Base-by-base conservation (phyloP, 1,140 invertebrate genomes). In the Campoletis sonorensis region DNA sequence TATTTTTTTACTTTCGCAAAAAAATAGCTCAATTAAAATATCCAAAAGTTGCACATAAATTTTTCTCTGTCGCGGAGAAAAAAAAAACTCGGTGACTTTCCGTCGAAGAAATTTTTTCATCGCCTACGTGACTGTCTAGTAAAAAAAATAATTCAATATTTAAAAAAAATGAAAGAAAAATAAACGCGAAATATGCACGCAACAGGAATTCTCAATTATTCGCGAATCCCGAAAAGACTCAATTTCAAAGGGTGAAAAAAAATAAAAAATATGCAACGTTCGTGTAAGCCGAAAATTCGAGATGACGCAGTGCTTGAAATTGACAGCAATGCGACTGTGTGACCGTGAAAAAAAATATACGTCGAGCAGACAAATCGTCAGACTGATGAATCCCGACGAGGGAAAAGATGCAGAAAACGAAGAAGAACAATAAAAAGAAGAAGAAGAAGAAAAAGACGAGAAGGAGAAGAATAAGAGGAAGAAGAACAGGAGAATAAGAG, bases 301-400 rank as follows among this genome's bases (percentile, higher is more conserved):
- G 61, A 64, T 27, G 61, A 64, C 61, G 61, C 61, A 64, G 61
- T 64, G 61, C 61, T 64, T 27, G n/a, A 64, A 64, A 64, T 64
- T 64, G 61, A 64, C 61, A 64, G 61, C 61, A 64, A 64, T 64
- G 61, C 61, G 23, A 64, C 23, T 26, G 23, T 5, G 23, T 23
- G 54, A 3, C 11, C 61, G 61, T 23, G 61, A 64, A 27, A 45
- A 64, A 26, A 23, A 23, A 26, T 64, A 64, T 27, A 64, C 61
- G 13, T 23, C 0, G 61, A 64, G 61, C 8, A 64, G 61, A 64
- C 61, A 27, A 23, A 64, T 64, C 27, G 61, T 23, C 23, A 64
- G 61, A 64, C 61, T 64, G 61, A 26, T 5, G 61, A 64, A 13
- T 45, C 40, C 40, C 40, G 40, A 26, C 23, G 16, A 8, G n/a